Percentiles rank a stretch among this genome's conserved stretches.
phyloP scores from a whole-genome alignment of 2,888 invertebrate species.

The Griposia aprilina region DNA sequence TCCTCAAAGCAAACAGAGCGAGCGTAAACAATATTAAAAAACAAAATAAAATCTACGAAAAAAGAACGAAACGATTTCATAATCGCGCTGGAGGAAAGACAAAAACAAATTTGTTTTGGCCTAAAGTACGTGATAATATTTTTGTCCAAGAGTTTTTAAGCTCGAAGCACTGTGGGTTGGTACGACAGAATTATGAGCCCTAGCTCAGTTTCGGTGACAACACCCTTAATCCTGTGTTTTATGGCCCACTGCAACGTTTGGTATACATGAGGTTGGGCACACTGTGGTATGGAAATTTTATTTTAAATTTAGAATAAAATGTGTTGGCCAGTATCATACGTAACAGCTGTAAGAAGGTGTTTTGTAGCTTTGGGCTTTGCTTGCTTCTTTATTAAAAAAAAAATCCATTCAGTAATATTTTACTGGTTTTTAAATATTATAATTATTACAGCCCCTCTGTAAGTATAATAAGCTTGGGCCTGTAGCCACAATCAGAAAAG shows the following conservation, averaged over 20 bases:
- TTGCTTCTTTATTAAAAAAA: background rate
- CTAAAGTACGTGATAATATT: conserved; percentile 63
- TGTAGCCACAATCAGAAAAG: background rate
- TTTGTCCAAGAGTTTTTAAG: conserved; percentile 60
- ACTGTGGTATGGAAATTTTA: conserved; percentile 1
- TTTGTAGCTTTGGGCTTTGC: background rate
- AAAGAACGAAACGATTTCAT: conserved; percentile 52
- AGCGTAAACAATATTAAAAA: conserved; percentile 56
- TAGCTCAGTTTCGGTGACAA: conserved; percentile 74
- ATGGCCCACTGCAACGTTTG: conserved; percentile 68
- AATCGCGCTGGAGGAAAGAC: conserved; percentile 53
- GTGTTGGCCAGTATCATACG: background rate
- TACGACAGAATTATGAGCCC: conserved; percentile 73
- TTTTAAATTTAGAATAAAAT: conserved; percentile 12
- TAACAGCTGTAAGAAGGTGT: background rate
- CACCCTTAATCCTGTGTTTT: conserved; percentile 76
- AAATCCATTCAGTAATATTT: background rate
- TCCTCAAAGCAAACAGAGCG: conserved; percentile 46
- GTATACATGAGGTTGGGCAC: conserved; percentile 5
- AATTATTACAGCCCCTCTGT: no score
- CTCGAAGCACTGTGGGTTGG: conserved; percentile 60
- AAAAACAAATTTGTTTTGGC: conserved; percentile 65
- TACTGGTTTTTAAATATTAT: background rate
- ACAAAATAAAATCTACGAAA: conserved; percentile 34
- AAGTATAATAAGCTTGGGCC: background rate